phyloP scores from a whole-genome alignment of 2,888 invertebrate species.

The Tholera decimalis region DNA sequence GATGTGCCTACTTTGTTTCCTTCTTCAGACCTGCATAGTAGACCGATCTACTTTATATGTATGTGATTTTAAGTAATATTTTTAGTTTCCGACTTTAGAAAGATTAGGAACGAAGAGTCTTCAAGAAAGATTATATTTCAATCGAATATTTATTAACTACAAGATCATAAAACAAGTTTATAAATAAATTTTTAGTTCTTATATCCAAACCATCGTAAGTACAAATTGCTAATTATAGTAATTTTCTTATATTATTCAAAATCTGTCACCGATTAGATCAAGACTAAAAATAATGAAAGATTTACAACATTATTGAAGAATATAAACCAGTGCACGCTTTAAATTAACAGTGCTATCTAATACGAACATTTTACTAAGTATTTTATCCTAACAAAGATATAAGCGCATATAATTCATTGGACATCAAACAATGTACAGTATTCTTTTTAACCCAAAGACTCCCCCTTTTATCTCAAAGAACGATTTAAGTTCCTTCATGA shows the following conservation, averaged over 20 bases:
- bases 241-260: conserved; percentile 26
- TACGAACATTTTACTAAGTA: background rate
- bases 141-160: conserved; percentile 33
- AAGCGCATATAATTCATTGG: no score
- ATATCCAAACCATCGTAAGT: conserved; percentile 28
- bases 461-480: no score
- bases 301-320: conserved; percentile 8
- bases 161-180: conserved; percentile 56
- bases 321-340: no score
- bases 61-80: background rate
- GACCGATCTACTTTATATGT: background rate
- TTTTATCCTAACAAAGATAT: background rate
- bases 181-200: conserved; percentile 51
- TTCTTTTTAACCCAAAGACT: no score
- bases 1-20: background rate
- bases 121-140: conserved; percentile 9
- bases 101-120: no score
- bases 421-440: no score
- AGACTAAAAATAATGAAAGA: no score
- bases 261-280: background rate
- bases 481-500: no score
- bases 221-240: conserved; percentile 28
- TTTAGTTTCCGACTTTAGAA: background rate
- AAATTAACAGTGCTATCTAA: background rate
- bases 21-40: background rate